These are phyloP conservation scores for Zoroaster sp. DNA, from an alignment of 53 echinoderm and acorn worm species.

Conservation along the genomic window DNA sequence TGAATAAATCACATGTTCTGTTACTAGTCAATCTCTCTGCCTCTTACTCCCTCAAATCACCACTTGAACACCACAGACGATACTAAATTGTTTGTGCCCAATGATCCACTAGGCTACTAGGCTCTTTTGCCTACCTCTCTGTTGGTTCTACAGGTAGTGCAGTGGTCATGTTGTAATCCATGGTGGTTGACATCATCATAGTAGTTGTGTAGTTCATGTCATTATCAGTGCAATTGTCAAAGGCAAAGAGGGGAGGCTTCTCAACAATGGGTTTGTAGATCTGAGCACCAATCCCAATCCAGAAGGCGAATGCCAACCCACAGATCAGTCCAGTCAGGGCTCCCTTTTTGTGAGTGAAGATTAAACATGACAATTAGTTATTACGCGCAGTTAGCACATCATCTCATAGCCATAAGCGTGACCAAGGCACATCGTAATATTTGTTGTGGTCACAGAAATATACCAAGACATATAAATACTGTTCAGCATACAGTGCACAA, in stretches of 20 bases:
- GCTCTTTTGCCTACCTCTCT: background rate
- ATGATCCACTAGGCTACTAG: too few relatives aligned
- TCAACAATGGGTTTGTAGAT: slow-evolving; percentile 57
- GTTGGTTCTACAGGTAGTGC: background rate
- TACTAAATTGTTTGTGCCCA: too few relatives aligned
- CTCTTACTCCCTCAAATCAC: too few relatives aligned
- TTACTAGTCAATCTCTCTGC: too few relatives aligned
- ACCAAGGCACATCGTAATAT: too few relatives aligned
- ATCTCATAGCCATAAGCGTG: too few relatives aligned
- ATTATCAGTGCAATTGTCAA: background rate
- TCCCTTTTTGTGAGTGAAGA: slow-evolving; percentile 50
- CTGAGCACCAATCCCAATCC: slow-evolving; percentile 89
- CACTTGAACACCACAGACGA: too few relatives aligned
- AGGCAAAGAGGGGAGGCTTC: slow-evolving; percentile 61
- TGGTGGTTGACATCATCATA: background rate
- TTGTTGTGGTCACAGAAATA: too few relatives aligned
- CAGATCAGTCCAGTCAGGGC: slow-evolving; percentile 61
- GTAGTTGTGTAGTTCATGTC: background rate
- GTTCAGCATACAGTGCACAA: too few relatives aligned
- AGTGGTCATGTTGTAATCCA: background rate
- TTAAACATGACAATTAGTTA: background rate
- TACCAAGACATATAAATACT: too few relatives aligned
- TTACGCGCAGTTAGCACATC: too few relatives aligned
- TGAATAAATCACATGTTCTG: too few relatives aligned
- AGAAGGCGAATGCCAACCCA: slow-evolving; percentile 67